Percentiles rank a stretch among this genome's conserved stretches.
Evolutionary conservation across 2,888 invertebrate genomes (phyloP).

Genomic region (Junonia oenone): DNA sequence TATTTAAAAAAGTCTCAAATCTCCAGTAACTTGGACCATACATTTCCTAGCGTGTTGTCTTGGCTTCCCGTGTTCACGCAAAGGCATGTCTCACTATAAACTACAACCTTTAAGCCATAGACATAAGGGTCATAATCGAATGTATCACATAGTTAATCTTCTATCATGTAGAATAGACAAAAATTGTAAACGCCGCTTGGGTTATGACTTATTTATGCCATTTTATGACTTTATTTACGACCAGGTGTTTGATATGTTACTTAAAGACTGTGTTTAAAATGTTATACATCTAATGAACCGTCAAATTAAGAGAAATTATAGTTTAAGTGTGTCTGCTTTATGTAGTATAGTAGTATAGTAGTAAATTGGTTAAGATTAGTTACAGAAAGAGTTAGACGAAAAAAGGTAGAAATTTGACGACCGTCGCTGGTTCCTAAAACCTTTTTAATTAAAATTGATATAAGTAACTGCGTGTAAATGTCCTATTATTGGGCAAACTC

Average conservation of each 20-base stretch:
- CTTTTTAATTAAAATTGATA: no score
- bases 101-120: conserved; percentile 1
- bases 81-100: conserved; percentile 41
- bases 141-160: not conserved
- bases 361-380: no score
- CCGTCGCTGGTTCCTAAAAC: no score
- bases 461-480: no score
- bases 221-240: conserved; percentile 20
- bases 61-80: conserved; percentile 46
- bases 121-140: not conserved
- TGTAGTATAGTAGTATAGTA: no score
- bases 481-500: no score
- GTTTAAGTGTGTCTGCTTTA: no score
- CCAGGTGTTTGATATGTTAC: conserved; percentile 7
- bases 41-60: conserved; percentile 38
- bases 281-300: not conserved
- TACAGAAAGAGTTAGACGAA: no score
- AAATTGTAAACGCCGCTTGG: conserved; percentile 29
- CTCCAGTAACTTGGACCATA: conserved; percentile 27
- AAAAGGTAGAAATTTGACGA: no score
- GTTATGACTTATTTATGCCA: conserved; percentile 48
- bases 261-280: not conserved
- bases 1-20: no score
- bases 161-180: conserved; percentile 31
- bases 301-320: not conserved